phyloP scores from a whole-genome alignment of 2,888 invertebrate species.

The Lithophane leautieri region DNA sequence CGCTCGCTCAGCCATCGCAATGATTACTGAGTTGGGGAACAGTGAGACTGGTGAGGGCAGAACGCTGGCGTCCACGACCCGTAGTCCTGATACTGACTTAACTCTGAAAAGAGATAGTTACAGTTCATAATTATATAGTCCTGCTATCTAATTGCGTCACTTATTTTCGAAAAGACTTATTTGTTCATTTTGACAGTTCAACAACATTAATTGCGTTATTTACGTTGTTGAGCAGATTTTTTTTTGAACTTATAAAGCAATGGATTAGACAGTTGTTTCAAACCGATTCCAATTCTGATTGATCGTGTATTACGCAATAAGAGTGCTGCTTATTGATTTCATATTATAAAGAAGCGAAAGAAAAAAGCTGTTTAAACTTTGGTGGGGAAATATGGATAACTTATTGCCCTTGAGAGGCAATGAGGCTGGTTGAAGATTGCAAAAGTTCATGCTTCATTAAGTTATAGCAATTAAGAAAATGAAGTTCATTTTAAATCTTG shows the following conservation, averaged over 20 bases:
- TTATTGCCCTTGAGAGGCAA: background rate
- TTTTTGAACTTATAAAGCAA: too few relatives aligned
- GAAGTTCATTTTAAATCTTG: background rate
- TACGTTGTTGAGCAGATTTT: too few relatives aligned
- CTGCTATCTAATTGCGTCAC: too few relatives aligned
- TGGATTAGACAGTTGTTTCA: too few relatives aligned
- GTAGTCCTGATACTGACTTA: conserved; percentile 91
- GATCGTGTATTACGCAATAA: too few relatives aligned
- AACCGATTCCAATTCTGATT: too few relatives aligned
- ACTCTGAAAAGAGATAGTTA: conserved; percentile 87
- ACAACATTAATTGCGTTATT: too few relatives aligned
- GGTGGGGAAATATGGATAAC: background rate
- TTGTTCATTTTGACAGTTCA: too few relatives aligned
- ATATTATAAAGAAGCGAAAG: background rate
- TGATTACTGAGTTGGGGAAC: conserved; percentile 93
- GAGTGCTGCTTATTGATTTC: background rate
- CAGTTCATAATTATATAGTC: background rate
- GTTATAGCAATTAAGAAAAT: background rate
- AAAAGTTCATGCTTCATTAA: background rate
- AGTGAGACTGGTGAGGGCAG: conserved; percentile 94
- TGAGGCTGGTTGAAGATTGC: background rate
- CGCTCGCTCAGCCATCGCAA: conserved; percentile 92
- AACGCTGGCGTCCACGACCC: conserved; percentile 95
- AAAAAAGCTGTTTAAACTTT: background rate
- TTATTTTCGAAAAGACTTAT: too few relatives aligned